phyloP scores from a whole-genome alignment of 2,113 vertebrate genomes.

The Rhegmatorhina hoffmannsi region DNA sequence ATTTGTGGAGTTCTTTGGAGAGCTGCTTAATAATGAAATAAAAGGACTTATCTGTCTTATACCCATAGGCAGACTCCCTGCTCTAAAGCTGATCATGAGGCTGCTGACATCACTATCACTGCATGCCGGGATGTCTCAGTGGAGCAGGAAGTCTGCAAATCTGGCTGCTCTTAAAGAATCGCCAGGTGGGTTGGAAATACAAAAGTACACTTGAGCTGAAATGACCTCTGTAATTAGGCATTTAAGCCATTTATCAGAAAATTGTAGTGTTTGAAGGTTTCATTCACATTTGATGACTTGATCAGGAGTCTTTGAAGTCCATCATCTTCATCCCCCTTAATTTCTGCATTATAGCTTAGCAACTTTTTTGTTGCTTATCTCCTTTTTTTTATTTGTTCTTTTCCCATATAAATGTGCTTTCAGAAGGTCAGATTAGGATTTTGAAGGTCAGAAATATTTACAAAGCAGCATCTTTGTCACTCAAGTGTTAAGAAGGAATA shows the following conservation, averaged over 20 bases:
- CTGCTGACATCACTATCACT: constrained; percentile 64
- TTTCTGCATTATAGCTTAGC: not conserved
- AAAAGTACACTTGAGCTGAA: constrained; percentile 65
- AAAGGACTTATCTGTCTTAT: constrained; percentile 67
- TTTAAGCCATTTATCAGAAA: not conserved
- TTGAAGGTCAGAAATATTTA: not conserved
- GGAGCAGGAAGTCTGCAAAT: constrained; percentile 73
- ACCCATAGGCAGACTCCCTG: constrained; percentile 70
- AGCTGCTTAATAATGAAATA: constrained; percentile 60
- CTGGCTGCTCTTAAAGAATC: constrained; percentile 65
- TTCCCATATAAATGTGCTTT: not conserved
- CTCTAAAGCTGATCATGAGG: constrained; percentile 65
- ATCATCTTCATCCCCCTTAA: not conserved
- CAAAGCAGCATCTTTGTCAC: not conserved
- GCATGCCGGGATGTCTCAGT: constrained; percentile 65
- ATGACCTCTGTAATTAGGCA: constrained; percentile 12
- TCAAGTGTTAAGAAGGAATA: not conserved
- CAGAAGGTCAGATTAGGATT: not conserved
- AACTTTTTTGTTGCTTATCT: not conserved
- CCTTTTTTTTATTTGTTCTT: not conserved
- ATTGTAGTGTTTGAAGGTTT: not conserved
- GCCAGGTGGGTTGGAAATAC: constrained; percentile 64
- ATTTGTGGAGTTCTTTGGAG: constrained; percentile 59
- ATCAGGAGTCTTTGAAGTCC: not conserved
- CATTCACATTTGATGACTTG: not conserved